Base-by-base conservation (phyloP, 23 tunicate genomes). In the Diplosoma virens region DNA sequence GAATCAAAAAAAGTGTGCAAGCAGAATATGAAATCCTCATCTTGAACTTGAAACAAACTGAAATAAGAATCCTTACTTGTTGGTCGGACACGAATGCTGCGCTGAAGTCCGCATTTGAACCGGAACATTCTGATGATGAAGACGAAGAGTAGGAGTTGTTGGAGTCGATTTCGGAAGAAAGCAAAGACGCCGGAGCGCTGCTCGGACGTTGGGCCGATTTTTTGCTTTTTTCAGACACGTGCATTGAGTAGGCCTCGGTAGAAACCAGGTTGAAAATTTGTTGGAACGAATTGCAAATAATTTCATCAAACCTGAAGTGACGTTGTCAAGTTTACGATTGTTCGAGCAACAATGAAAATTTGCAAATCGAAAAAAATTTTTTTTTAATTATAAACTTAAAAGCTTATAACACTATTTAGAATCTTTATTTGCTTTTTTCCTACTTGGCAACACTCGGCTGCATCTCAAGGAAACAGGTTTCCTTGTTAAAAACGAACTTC, bases 371-470 rank as follows among this genome's bases (percentile, higher is more conserved):
- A 7, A 9, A 9, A 41, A 41, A 41, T 7, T 7, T 9, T 41
- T 14, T 41, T 9, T 7, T 14, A 14, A 41, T 14, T 14, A 56
- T 20, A 11, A 56, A 56, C 24, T 56, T 56, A 25, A 56, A 56
- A 11, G 63, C 4, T 4, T 56, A 9, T 41, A 41, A 41, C 50
- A 41, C 14, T 7, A 41, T 7, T 41, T 14, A 41, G 14, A 41
- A 41, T 7, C 50, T 7, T 41, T 9, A 41, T 41, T 14, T n/a
- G n/a, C n/a, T n/a, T n/a, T n/a, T n/a, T n/a, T 30, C 86, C 45
- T 86, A 86, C 94, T 87, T 75, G 1, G 41, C 72, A 9, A 75
- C n/a, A 0, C 84, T 67, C 6, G 97, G 97, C 20, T 80, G 72
- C 97, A 92, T 85, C 30, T 85, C 92, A n/a, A 92, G 35, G 17